Base-by-base conservation (phyloP, 2,113 vertebrate genomes). In the Falcunculus frontatus region DNA sequence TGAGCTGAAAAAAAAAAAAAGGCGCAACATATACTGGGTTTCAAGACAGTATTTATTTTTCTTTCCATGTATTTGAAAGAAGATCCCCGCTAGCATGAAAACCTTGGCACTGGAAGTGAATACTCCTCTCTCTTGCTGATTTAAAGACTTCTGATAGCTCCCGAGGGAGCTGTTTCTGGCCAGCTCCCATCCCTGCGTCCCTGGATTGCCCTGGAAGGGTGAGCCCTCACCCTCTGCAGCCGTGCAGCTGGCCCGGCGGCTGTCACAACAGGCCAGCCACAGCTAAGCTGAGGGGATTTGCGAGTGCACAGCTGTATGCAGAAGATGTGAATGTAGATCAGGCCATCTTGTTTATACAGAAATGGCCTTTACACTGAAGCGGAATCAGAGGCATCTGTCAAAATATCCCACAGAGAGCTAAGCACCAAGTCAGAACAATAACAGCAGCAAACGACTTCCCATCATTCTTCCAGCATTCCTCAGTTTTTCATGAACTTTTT, bases 351-450 rank as follows among this genome's bases (percentile, higher is more conserved):
- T 93, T 95, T 92, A 77, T 78, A 47, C 75, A 95, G 67, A 67
- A 86, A 65, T 42, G 79, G 75, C 91, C 84, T 88, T 89, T 84
- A 67, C 53, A 6, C 67, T 91, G 68, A 33, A 74, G 52, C 5
- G 16, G 93, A 95, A 90, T 93, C 68, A 93, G 67, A 95, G 32
- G 35, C 53, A 70, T 80, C 87, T 84, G 90, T 85, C 84, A 94
- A 95, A 89, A 89, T 82, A 73, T 88, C 81, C 95, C 80, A 87
- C 76, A 55, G 82, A 80, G 82, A 75, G 73, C 87, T 91, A 52
- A 93, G 82, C 65, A 57, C 52, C 47, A 65, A 92, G 82, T 90
- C 95, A 92, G 95, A 96, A 92, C 78, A 95, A 87, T 81, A 88
- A 95, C 89, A 90, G 37, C 86, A 91, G 74, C 84, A 86, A 88